A percentile compares a stretch with the other conserved stretches of the same genome.
Evolutionary conservation across 2,888 invertebrate species (phyloP).

Genomic region (Tipula lateralis): DNA sequence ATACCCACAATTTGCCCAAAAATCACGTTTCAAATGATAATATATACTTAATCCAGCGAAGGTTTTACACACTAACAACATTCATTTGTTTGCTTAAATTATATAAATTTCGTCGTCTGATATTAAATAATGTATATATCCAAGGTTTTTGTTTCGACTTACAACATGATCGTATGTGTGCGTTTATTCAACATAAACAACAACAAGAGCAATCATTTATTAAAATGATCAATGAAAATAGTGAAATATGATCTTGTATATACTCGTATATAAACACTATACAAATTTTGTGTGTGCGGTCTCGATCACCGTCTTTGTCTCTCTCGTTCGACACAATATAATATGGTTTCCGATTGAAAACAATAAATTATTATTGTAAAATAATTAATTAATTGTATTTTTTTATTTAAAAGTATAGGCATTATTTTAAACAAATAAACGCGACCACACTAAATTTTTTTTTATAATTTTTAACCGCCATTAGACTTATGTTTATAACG

Average conservation of each 20-base stretch:
- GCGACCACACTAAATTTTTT: background rate
- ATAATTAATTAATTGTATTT: background rate
- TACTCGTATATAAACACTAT: too few relatives aligned
- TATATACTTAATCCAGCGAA: background rate
- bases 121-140: background rate
- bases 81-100: background rate
- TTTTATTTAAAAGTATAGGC: background rate
- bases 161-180: background rate
- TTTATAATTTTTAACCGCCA: background rate
- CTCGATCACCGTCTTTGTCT: background rate
- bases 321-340: background rate
- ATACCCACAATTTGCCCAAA: background rate
- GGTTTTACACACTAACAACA: background rate
- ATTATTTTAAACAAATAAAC: slow-evolving; percentile 7
- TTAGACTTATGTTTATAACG: slow-evolving; percentile 8
- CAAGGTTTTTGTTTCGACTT: background rate
- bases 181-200: background rate
- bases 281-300: background rate
- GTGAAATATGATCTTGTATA: slow-evolving; percentile 2
- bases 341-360: background rate
- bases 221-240: background rate
- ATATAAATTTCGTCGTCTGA: background rate
- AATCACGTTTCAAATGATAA: background rate
- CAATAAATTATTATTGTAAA: slow-evolving; percentile 11
- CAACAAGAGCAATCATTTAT: background rate